Conservation (phyloP, 2,888 invertebrate species). For the Ligdia adustata region DNA sequence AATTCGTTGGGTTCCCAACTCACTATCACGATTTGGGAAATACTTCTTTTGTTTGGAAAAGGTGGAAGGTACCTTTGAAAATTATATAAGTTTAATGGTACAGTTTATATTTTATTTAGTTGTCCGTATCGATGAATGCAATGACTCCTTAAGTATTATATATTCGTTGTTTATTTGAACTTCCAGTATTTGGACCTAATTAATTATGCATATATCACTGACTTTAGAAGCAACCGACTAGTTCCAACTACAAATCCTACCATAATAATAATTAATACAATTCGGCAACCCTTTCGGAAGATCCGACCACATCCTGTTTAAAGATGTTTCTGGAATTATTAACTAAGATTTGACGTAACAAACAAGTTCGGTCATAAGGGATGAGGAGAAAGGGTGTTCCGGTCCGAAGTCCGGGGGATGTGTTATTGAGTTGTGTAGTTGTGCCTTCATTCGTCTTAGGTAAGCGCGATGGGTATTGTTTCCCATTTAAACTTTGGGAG, state of each 20-base stretch:
- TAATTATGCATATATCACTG: background rate
- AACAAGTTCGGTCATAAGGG: constrained; percentile 72
- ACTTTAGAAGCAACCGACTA: background rate
- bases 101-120: no score
- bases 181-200: no score
- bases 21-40: no score
- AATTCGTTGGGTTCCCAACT: no score
- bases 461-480: constrained; percentile 35
- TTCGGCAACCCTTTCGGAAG: constrained; percentile 54
- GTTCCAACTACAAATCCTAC: constrained; percentile 34
- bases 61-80: no score
- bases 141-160: no score
- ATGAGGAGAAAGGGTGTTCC: constrained; percentile 62
- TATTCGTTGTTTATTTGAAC: no score
- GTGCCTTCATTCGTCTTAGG: constrained; percentile 31
- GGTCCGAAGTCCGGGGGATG: constrained; percentile 70
- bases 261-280: constrained; percentile 36
- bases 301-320: constrained; percentile 76
- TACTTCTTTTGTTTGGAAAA: no score
- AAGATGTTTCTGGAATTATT: constrained; percentile 82
- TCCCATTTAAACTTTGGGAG: constrained; percentile 28
- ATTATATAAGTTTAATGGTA: no score
- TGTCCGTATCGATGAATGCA: no score
- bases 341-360: constrained; percentile 80
- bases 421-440: constrained; percentile 50